A percentile compares a stretch with the other conserved stretches of the same genome.
Evolutionary conservation across 2,888 invertebrate genomes (phyloP).

Genomic region (Doris montereyensis): DNA sequence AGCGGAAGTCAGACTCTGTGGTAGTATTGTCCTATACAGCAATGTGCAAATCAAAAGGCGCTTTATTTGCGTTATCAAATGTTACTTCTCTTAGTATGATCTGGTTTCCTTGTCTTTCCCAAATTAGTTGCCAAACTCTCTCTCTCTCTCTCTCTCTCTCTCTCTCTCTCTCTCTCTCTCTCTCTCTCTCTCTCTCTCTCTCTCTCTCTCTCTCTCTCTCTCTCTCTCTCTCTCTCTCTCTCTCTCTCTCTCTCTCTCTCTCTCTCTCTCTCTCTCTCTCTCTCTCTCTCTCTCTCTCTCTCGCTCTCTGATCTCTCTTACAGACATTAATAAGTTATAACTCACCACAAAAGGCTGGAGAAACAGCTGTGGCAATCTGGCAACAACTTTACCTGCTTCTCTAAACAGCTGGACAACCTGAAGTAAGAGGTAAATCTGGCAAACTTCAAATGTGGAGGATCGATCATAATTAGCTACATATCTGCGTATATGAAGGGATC

Average conservation of each 20-base stretch:
- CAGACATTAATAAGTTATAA: background rate
- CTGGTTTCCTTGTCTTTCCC: too few relatives aligned
- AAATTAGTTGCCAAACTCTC: too few relatives aligned
- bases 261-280: background rate
- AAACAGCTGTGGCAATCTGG: slow-evolving; percentile 86
- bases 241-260: background rate
- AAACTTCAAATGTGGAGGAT: background rate
- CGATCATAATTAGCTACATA: too few relatives aligned
- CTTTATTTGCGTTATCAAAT: too few relatives aligned
- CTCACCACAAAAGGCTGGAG: slow-evolving; percentile 77
- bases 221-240: background rate
- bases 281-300: background rate
- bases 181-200: too few relatives aligned
- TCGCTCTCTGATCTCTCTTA: background rate
- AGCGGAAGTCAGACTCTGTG: too few relatives aligned
- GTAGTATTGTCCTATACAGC: too few relatives aligned
- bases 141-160: too few relatives aligned
- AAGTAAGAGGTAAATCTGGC: slow-evolving; percentile 7
- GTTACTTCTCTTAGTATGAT: too few relatives aligned
- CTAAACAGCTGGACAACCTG: slow-evolving; percentile 85
- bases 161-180: too few relatives aligned
- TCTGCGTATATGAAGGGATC: too few relatives aligned
- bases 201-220: background rate
- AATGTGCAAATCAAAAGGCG: too few relatives aligned
- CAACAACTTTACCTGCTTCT: slow-evolving; percentile 90